Base-by-base conservation (phyloP, 2,113 vertebrate species). In the Gymnocephalus cernua region DNA sequence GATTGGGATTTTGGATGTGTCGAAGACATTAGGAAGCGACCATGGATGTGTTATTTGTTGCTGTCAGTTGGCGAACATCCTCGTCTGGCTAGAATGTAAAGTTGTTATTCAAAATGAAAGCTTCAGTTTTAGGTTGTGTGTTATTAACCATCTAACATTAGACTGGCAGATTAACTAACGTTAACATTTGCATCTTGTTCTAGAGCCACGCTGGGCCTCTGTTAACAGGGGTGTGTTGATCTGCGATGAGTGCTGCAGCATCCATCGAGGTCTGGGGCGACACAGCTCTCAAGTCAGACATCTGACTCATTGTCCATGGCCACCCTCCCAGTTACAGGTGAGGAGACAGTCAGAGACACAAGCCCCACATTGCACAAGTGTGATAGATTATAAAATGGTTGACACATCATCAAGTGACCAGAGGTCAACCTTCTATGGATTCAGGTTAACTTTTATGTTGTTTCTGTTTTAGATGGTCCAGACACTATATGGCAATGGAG, bases 211-310 rank as follows among this genome's bases (percentile, higher is more conserved):
- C 59, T 99, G 98, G 98, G 98, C 98, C 25, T 99, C 98, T 2
- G 95, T 99, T 48, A 99, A 99, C 89, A 94, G 98, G 59, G 98
- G 98, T 1, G 97, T 98, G 74, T 93, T 99, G 77, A 95, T 99
- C 85, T 99, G 98, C 72, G 98, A 99, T 0, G 98, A 99, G 91
- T 99, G 98, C 95, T 99, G 98, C 88, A 98, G 98, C 29, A 98
- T 99, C 56, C 98, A 99, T 74, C 95, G 98, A 77, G 99, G 98
- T 82, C 90, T 99, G 83, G 98, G 98, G 10, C 96, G 98, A 18
- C 98, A 99, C 81, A 99, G 98, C 93, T 99, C 98, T 61, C 98
- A 99, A 94, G 98, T 99, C 64, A 96, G 97, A 61, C 98, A 99
- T 87, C 96, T 99, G 87, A 99, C 96, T 69, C 98, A 98, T 67